Evolutionary conservation across 2,888 invertebrate species (phyloP), one percentile per base, ranked within the genome.

Genomic region (Junonia oenone): DNA sequence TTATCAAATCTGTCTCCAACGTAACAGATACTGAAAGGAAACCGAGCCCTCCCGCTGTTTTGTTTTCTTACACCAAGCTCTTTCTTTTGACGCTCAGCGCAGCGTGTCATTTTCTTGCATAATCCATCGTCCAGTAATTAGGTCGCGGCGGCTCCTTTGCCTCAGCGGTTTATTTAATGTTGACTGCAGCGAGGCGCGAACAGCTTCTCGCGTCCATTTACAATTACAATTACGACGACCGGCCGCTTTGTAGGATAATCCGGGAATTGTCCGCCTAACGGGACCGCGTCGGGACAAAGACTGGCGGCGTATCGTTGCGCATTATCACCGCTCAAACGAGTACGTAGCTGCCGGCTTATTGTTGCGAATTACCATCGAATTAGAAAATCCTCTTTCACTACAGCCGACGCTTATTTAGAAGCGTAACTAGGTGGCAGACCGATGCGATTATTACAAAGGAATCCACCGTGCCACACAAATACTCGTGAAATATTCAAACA

Each of bases 341-440:
- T 77, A 76, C 71, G 75, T 73, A 71, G 66, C 75, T 71, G 68
- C 75, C 66, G 56, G 58, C 55, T 69, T 63, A 81, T 90, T 88
- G 87, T 90, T 75, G 71, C 71, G 76, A 88, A 88, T 89, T 87
- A 89, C 76, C 76, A 72, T 69, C 81, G 81, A 89, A 88, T 89
- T 89, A 89, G 73, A 83, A 81, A 79, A 73, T 71, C 66, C 64
- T 78, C 79, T 85, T 43, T 81, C 76, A 72, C 66, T 57, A 61
- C 67, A 62, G 69, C 81, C 84, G 84, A 68, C 72, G 63, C 58
- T 73, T 75, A 75, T 79, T 67, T 69, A 67, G 72, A 68, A 76
- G 87, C 85, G 89, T 88, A 89, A 82, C 87, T 83, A 87, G 89
- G 89, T 89, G 88, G 89, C 89, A 78, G 68, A 71, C 70, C 74